These are phyloP conservation scores for Hepsetus odoe DNA, from an alignment of 2,113 vertebrate genomes.

Conservation along the genomic window DNA sequence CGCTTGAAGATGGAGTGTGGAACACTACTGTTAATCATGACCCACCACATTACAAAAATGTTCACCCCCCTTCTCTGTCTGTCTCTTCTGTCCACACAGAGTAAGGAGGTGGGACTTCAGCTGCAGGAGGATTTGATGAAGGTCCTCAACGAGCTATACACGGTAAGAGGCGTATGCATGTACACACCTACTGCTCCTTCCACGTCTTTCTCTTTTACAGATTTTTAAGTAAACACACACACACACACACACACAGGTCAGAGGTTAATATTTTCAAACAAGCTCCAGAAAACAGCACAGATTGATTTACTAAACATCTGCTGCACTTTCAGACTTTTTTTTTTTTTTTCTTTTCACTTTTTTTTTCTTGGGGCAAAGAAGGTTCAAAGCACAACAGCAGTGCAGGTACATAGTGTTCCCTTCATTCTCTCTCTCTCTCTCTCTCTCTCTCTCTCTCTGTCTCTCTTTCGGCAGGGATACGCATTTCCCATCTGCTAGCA, in stretches of 20 bases:
- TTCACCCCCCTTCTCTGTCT: neutral
- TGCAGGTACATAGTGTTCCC: neutral
- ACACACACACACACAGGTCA: neutral
- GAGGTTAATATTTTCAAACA: neutral
- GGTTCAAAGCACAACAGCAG: slow-evolving; percentile 30
- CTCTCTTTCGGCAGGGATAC: no score
- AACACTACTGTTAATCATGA: slow-evolving; percentile 14
- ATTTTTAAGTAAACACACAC: no score
- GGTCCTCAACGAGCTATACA: slow-evolving; percentile 94
- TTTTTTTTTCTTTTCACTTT: neutral
- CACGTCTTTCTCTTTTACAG: neutral
- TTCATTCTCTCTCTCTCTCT: neutral
- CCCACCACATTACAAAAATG: neutral
- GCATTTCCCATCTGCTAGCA: no score
- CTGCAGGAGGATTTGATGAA: slow-evolving; percentile 98
- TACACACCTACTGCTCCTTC: slow-evolving; percentile 9
- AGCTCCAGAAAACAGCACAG: neutral
- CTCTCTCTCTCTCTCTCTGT: neutral
- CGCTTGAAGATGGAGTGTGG: slow-evolving; percentile 10
- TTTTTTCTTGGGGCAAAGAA: neutral
- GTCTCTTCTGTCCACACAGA: slow-evolving; percentile 78
- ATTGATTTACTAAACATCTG: neutral
- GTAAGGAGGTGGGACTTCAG: slow-evolving; percentile 95
- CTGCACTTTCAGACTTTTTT: neutral
- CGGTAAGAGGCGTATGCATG: slow-evolving; percentile 79